phyloP scores from a whole-genome alignment of 2,113 vertebrate genomes.

The Syngnathus floridae region DNA sequence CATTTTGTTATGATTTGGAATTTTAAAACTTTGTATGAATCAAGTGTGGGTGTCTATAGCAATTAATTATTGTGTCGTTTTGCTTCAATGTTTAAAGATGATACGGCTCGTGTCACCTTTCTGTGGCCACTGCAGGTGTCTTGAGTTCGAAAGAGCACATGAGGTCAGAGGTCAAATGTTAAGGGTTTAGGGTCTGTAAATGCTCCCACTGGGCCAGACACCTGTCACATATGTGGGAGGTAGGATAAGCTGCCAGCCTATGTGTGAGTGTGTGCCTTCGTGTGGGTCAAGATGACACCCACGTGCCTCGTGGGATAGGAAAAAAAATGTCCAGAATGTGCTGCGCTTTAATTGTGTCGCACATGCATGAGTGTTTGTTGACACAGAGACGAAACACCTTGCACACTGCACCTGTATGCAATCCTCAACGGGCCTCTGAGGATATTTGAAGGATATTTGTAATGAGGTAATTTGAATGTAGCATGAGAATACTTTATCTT shows the following conservation, averaged over 20 bases:
- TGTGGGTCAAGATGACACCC: constrained; percentile 41
- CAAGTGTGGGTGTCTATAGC: not conserved
- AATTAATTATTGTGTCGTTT: not conserved
- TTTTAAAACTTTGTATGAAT: not conserved
- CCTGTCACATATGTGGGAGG: constrained; percentile 76
- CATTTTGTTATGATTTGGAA: not conserved
- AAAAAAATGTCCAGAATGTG: constrained; percentile 51
- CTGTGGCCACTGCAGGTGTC: constrained; percentile 53
- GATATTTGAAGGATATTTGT: constrained; percentile 18
- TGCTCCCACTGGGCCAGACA: constrained; percentile 62
- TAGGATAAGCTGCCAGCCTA: constrained; percentile 60
- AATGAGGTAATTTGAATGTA: too few relatives aligned
- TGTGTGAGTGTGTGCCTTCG: constrained; percentile 28
- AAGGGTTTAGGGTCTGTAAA: constrained; percentile 66
- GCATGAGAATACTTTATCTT: not conserved
- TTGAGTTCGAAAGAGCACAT: constrained; percentile 25
- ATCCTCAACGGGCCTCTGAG: constrained; percentile 44
- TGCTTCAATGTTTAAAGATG: not conserved
- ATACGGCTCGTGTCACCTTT: constrained; percentile 20
- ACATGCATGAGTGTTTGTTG: constrained; percentile 22
- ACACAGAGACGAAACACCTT: constrained; percentile 59
- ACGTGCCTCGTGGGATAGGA: constrained; percentile 29
- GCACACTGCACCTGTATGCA: constrained; percentile 70
- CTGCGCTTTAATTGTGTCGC: constrained; percentile 41
- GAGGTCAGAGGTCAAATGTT: constrained; percentile 53